phyloP scores from a whole-genome alignment of 2,888 invertebrate genomes.

The Lithodes maja region DNA sequence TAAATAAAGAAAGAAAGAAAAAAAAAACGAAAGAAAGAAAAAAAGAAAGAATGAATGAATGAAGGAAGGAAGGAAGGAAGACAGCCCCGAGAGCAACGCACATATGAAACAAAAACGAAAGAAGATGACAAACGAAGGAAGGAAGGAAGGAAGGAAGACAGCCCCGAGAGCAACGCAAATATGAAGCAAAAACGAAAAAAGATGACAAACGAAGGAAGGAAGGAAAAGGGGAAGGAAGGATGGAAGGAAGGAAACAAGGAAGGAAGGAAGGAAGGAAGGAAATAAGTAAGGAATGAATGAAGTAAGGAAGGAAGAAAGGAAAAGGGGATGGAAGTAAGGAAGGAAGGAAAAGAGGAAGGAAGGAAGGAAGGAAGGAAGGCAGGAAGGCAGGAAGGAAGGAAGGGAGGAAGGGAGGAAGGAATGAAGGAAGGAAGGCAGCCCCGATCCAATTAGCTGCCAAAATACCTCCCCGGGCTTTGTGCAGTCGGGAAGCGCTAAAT shows the following conservation, averaged over 20 bases:
- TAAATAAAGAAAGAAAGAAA: too few relatives aligned
- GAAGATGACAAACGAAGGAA: not conserved
- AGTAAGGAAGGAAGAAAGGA: not conserved
- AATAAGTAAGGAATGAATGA: not conserved
- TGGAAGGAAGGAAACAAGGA: not conserved
- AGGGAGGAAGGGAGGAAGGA: not conserved
- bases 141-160: not conserved
- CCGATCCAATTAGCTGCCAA: slow-evolving; percentile 59
- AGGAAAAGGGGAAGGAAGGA: not conserved
- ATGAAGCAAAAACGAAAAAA: not conserved
- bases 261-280: not conserved
- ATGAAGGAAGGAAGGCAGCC: not conserved
- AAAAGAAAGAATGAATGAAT: not conserved
- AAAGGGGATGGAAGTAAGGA: not conserved
- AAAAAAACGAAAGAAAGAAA: too few relatives aligned
- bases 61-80: not conserved
- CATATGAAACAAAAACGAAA: not conserved
- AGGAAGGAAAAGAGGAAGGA: too few relatives aligned
- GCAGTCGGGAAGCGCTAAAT: slow-evolving; percentile 46
- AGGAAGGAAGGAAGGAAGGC: not conserved
- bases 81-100: not conserved
- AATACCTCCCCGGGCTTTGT: slow-evolving; percentile 39
- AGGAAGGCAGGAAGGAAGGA: not conserved
- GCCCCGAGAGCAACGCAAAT: not conserved
- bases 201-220: not conserved